Evolutionary conservation across 2,888 invertebrate species (phyloP), one percentile per base, ranked within the genome.

Genomic region (Cyclophora albipunctata): DNA sequence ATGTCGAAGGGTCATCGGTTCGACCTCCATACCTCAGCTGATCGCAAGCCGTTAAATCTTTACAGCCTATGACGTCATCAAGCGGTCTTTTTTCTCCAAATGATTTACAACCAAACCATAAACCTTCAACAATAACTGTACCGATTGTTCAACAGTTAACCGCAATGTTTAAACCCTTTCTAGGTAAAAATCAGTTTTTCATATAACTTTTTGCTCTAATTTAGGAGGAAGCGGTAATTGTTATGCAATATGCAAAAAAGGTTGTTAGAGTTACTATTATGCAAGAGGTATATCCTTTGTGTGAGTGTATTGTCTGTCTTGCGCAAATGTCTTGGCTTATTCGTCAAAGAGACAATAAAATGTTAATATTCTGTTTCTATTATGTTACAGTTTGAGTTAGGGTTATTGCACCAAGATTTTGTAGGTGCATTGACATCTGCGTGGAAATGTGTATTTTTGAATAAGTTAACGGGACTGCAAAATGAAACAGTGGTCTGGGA

Each of bases 81-180:
- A 50, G 52, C 51, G 56, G 61, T 69, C 68, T 81, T 86, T 84
- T 82, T 81, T 80, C 80, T 73, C 74, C 71, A 70, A 78, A 82
- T 84, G 85, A 87, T 88, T 88, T 87, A 88, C 81, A 78, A 62
- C 83, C 73, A 57, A 51, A 59, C 69, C 82, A 80, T 87, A 88
- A 88, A 86, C 75, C 74, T 67, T 74, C 72, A 67, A 78, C 84
- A 81, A 84, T 86, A 87, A 87, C 86, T 80, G 87, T 84, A 81
- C 78, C 78, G 75, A 86, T 87, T 87, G 85, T 85, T 85, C 78
- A 81, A 86, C 85, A 78, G 81, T 81, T 82, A 85, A 87, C 87
- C 88, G 83, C 87, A 87, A 84, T 82, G 78, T 81, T 84, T 79
- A 79, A 85, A 84, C 83, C 85, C 84, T 80, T 86, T 87, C 84